Evolutionary conservation across 2,113 vertebrate species (phyloP).

Genomic region (Nannobrachium achirus): DNA sequence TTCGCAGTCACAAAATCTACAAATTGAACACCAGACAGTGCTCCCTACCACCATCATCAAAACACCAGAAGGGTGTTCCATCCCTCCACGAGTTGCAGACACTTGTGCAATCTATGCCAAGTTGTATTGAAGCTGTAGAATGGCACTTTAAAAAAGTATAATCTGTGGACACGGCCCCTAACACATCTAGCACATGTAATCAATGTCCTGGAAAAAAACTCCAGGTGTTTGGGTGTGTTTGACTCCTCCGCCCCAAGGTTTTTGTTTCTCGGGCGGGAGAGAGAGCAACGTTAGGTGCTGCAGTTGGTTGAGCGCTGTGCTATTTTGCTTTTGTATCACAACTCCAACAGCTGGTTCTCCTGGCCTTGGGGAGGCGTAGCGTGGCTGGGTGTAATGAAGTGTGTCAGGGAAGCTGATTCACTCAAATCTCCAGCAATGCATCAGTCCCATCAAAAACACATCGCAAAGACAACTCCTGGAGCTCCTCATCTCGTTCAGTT

Average conservation of each 20-base stretch:
- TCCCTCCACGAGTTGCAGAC: no score
- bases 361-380: conserved; percentile 40
- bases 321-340: conserved; percentile 41
- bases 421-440: conserved; percentile 37
- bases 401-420: conserved; percentile 42
- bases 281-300: not conserved
- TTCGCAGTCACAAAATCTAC: no score
- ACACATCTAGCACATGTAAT: not conserved
- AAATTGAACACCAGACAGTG: no score
- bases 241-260: not conserved
- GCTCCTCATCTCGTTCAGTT: conserved; percentile 45
- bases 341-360: conserved; percentile 41
- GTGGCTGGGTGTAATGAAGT: conserved; percentile 48
- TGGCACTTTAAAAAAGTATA: no score
- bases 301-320: not conserved
- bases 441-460: conserved; percentile 41
- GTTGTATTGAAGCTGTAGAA: no score
- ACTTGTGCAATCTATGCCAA: no score
- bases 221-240: no score
- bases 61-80: no score
- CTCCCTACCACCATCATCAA: no score
- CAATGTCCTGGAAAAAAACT: not conserved
- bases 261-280: not conserved
- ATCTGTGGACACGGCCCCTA: not conserved
- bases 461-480: conserved; percentile 49